Conservation (phyloP, 2,113 vertebrate species). For the Sapajus apella region DNA sequence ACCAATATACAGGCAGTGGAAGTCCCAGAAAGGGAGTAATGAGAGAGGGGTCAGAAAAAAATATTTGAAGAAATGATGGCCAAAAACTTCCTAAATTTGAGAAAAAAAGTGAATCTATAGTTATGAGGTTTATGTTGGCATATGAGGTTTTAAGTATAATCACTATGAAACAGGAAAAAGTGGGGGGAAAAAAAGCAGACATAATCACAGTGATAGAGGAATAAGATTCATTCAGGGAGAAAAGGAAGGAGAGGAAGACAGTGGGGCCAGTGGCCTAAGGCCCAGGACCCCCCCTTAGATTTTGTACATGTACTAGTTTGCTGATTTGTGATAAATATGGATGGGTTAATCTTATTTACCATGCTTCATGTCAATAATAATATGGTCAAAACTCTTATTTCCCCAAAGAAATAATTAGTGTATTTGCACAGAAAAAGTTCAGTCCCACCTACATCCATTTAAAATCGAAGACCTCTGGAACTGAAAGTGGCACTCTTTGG, state of each 20-base stretch:
- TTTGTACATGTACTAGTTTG: neutral
- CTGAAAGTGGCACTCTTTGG: neutral
- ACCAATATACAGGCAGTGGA: neutral
- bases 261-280: neutral
- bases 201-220: neutral
- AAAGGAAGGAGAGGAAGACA: neutral
- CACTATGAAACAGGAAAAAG: neutral
- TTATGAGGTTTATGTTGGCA: neutral
- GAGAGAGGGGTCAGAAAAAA: neutral
- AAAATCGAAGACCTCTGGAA: constrained; percentile 10
- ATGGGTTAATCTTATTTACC: neutral
- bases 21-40: neutral
- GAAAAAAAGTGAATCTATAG: neutral
- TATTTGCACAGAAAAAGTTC: neutral
- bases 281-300: neutral
- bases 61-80: neutral
- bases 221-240: neutral
- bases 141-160: neutral
- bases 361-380: neutral
- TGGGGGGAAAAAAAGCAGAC: neutral
- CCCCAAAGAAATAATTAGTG: neutral
- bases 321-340: neutral
- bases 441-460: neutral
- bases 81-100: neutral
- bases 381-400: neutral